Conservation (phyloP, 2,113 vertebrate genomes). For the Perccottus glenii region DNA sequence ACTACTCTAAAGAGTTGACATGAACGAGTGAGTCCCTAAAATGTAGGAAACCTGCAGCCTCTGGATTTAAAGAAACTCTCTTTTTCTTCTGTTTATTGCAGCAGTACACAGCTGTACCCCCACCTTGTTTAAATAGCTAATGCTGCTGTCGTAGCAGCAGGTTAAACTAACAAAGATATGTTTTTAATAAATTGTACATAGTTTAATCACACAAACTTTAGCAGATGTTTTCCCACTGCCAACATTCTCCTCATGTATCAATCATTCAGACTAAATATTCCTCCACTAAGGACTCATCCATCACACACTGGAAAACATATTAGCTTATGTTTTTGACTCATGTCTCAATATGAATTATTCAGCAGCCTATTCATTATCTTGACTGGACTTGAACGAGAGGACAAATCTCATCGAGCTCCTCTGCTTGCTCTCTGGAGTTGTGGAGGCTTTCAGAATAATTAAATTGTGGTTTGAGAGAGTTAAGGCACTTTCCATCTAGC, state of each 20-base stretch:
- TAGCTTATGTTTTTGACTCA: conserved; percentile 57
- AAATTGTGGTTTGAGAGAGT: conserved; percentile 58
- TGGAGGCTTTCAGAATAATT: conserved; percentile 65
- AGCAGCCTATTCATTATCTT: conserved; percentile 48
- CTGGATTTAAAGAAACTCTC: no score
- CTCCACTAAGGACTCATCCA: conserved; percentile 48
- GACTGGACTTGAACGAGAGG: conserved; percentile 36
- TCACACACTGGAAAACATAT: conserved; percentile 58
- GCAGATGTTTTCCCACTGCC: neutral
- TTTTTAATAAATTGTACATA: neutral
- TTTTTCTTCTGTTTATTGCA: no score
- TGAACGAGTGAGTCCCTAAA: no score
- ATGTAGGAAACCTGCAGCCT: no score
- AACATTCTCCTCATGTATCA: conserved; percentile 39
- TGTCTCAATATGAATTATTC: conserved; percentile 67
- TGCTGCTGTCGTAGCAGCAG: no score
- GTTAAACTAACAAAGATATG: no score
- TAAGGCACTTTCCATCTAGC: conserved; percentile 21
- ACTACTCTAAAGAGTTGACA: no score
- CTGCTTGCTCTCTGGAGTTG: conserved; percentile 27
- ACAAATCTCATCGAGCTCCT: conserved; percentile 25
- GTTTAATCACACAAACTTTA: neutral
- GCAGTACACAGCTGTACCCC: no score
- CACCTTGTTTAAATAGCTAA: no score
- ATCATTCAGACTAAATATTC: conserved; percentile 41